Base-by-base conservation (phyloP, 2,797 vertebrate genomes). In the Streptopelia turtur region DNA sequence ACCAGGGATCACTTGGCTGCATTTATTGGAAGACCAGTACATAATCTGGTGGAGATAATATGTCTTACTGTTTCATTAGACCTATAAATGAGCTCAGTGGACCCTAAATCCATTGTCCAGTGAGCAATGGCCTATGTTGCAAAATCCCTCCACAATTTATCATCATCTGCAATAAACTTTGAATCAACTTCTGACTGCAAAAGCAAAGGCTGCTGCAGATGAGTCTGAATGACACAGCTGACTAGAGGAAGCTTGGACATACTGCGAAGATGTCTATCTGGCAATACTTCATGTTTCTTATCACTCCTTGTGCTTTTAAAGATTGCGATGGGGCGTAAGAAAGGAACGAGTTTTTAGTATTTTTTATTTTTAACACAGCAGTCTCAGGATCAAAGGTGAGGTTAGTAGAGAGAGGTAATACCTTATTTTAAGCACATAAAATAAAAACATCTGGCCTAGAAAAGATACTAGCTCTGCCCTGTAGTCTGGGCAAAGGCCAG, bases 51-150 rank as follows among this genome's bases (percentile, higher is more conserved):
- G 81, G 12, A 69, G 77, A 91, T 93, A 95, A 88, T 84, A 77
- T 12, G 43, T 61, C 71, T 93, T 52, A 63, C 37, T 88, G 35
- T 87, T 95, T 92, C 3, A 8, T 65, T 71, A 33, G 31, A 78
- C 68, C 66, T 83, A 77, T 45, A 92, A 94, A 89, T 45, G 88
- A 92, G 75, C 78, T 83, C 5, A 6, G 69, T 78, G 77, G 81
- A 77, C 93, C 93, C 86, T 87, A 90, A 94, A 96, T 74, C 93
- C 93, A 55, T 59, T 94, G 90, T 83, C 69, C 56, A 90, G 64
- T 72, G 72, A 93, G 17, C 77, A 87, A 84, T 59, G 57, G 39
- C 25, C 68, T 12, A 52, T 43, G 68, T 37, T 91, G 39, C 8
- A 9, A 95, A 95, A 92, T 11, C 12, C 39, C 79, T 83, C 57